Conservation (phyloP, 2,797 vertebrate genomes). For the Takifugu ocellatus region DNA sequence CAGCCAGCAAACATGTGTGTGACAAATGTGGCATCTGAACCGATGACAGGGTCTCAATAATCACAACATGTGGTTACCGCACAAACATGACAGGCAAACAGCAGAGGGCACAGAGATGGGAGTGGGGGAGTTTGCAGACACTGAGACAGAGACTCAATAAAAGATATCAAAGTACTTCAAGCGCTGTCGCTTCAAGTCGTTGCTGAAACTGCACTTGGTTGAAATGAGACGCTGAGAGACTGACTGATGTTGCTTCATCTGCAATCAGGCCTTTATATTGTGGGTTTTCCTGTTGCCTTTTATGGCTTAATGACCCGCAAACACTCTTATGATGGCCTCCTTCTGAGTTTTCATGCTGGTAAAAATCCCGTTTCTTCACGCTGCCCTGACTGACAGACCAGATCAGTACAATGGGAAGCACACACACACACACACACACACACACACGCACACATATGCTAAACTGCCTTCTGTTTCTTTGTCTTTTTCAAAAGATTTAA, state of each 20-base stretch:
- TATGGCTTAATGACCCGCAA: conserved; percentile 49
- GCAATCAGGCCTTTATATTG: conserved; percentile 55
- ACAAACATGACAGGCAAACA: conserved; percentile 28
- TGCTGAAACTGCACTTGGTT: conserved; percentile 46
- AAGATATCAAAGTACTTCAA: conserved; percentile 24
- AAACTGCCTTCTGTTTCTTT: background rate
- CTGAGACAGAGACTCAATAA: conserved; percentile 29
- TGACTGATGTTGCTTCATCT: conserved; percentile 48
- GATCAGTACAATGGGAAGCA: conserved; percentile 21
- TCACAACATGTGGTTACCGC: conserved; percentile 55
- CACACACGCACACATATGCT: no score
- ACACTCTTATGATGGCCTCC: conserved; percentile 33
- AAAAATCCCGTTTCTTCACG: conserved; percentile 33
- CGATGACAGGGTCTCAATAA: conserved; percentile 57
- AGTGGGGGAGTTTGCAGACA: conserved; percentile 1
- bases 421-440: no score
- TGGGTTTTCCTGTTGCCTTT: conserved; percentile 45
- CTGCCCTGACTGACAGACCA: conserved; percentile 24
- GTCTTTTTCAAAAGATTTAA: conserved; percentile 10
- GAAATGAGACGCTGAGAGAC: conserved; percentile 48
- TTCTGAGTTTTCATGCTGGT: conserved; percentile 33
- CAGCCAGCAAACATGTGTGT: conserved; percentile 70
- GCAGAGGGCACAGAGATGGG: conserved; percentile 6
- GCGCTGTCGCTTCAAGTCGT: conserved; percentile 21
- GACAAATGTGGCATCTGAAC: conserved; percentile 69